Conservation (phyloP, 1,140 invertebrate species). For the Pogonognathellus flavescens region DNA sequence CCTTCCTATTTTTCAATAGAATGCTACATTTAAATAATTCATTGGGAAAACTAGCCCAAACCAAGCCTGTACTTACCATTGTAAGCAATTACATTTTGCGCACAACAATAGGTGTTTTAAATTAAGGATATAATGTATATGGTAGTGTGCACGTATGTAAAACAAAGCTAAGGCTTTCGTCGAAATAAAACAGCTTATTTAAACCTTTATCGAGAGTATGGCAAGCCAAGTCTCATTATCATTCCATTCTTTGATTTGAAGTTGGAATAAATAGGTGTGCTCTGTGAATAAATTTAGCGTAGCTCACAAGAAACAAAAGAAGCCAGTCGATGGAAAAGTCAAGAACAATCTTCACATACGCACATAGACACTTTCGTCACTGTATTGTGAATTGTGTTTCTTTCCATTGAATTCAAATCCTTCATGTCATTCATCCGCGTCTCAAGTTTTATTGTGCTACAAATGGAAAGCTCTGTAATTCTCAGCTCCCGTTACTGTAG, state of each 20-base stretch:
- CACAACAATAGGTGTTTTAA: slow-evolving; percentile 25
- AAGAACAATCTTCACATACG: slow-evolving; percentile 24
- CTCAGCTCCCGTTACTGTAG: slow-evolving; percentile 20
- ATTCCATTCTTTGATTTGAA: slow-evolving; percentile 47
- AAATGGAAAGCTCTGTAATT: slow-evolving; percentile 33
- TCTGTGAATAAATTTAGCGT: slow-evolving; percentile 38
- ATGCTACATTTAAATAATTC: slow-evolving; percentile 28
- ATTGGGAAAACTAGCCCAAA: slow-evolving; percentile 11
- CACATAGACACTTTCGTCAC: slow-evolving; percentile 31
- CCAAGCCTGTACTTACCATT: not conserved
- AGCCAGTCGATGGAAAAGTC: slow-evolving; percentile 37
- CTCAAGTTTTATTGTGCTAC: slow-evolving; percentile 19
- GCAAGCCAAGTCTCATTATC: slow-evolving; percentile 35
- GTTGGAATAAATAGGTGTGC: slow-evolving; percentile 5
- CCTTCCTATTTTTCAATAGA: slow-evolving; percentile 33
- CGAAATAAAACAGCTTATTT: slow-evolving; percentile 26
- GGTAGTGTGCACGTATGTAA: not conserved
- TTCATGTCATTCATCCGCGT: slow-evolving; percentile 49
- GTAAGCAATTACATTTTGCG: slow-evolving; percentile 42
- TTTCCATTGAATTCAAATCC: slow-evolving; percentile 49
- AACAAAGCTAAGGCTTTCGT: not conserved
- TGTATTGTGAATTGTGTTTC: slow-evolving; percentile 34
- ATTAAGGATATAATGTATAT: not conserved
- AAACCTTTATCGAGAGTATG: slow-evolving; percentile 8
- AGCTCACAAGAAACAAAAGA: slow-evolving; percentile 39